A percentile compares a stretch with the other conserved stretches of the same genome.
Conservation (phyloP, 2,797 vertebrate genomes). For the Cephalopachus bancanus region DNA sequence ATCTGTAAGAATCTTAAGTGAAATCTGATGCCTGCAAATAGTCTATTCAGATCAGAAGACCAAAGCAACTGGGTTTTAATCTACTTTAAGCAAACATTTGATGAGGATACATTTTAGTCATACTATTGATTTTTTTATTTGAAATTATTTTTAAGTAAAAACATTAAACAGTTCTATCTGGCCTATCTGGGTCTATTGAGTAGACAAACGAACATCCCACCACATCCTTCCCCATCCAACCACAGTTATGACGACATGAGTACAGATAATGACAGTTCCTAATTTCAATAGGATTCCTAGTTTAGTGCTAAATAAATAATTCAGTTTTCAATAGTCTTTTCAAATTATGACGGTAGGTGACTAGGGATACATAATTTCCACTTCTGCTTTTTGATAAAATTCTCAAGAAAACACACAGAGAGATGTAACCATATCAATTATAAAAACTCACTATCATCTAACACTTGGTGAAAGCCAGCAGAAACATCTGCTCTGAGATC, state of each 20-base stretch:
- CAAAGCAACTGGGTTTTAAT: neutral
- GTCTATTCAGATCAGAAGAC: neutral
- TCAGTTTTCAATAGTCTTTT: neutral
- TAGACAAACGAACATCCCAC: neutral
- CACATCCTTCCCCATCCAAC: neutral
- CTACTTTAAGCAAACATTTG: slow-evolving; percentile 39
- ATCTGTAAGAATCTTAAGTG: neutral
- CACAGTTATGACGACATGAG: neutral
- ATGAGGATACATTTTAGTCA: neutral
- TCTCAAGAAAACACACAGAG: neutral
- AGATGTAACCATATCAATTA: neutral
- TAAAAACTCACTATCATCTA: neutral
- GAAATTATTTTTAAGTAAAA: slow-evolving; percentile 60
- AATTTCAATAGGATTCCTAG: neutral
- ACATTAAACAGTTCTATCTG: neutral
- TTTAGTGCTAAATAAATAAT: neutral
- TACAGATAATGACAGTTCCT: neutral
- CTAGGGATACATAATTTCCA: neutral
- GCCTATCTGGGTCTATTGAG: neutral
- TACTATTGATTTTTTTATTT: slow-evolving; percentile 6
- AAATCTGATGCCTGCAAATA: neutral
- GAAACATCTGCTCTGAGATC: neutral
- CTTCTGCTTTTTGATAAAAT: slow-evolving; percentile 40
- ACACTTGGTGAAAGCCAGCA: neutral
- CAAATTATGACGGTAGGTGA: neutral